These are phyloP conservation scores for Porphyrio hochstetteri DNA, from an alignment of 2,113 vertebrate species.

Conservation along the genomic window DNA sequence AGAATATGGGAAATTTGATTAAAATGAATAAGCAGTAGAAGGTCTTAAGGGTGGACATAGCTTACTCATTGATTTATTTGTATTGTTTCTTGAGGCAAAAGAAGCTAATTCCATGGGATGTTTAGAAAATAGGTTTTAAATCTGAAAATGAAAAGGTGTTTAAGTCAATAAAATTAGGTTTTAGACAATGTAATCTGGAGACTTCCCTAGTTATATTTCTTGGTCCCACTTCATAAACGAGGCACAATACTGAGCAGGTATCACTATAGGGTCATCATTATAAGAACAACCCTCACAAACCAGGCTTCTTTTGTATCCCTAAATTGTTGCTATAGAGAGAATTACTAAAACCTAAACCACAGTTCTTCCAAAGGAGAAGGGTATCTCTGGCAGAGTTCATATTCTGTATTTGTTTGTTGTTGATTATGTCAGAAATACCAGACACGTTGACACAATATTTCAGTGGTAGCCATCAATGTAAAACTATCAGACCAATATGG, in stretches of 20 bases:
- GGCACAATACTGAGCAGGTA: not conserved
- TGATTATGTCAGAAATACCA: not conserved
- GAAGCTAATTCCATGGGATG: slow-evolving; percentile 53
- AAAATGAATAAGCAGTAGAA: slow-evolving; percentile 69
- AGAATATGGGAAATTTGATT: slow-evolving; percentile 69
- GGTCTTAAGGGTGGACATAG: slow-evolving; percentile 65
- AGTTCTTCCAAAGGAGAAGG: not conserved
- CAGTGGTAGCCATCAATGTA: not conserved
- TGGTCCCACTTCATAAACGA: not conserved
- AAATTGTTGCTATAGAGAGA: not conserved
- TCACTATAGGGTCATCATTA: too few relatives aligned
- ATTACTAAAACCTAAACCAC: not conserved
- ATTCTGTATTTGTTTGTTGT: not conserved
- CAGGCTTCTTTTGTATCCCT: not conserved
- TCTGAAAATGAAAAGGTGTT: slow-evolving; percentile 46
- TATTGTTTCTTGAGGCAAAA: slow-evolving; percentile 71
- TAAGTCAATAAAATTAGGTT: slow-evolving; percentile 53
- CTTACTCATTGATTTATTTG: slow-evolving; percentile 71
- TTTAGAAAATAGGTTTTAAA: slow-evolving; percentile 71
- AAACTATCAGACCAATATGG: not conserved
- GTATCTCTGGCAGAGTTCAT: not conserved
- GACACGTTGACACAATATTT: not conserved
- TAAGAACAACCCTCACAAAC: not conserved
- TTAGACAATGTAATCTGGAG: not conserved
- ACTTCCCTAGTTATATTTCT: not conserved